Evolutionary conservation across 2,797 vertebrate species (phyloP).

Genomic region (Tarsius wallacei): DNA sequence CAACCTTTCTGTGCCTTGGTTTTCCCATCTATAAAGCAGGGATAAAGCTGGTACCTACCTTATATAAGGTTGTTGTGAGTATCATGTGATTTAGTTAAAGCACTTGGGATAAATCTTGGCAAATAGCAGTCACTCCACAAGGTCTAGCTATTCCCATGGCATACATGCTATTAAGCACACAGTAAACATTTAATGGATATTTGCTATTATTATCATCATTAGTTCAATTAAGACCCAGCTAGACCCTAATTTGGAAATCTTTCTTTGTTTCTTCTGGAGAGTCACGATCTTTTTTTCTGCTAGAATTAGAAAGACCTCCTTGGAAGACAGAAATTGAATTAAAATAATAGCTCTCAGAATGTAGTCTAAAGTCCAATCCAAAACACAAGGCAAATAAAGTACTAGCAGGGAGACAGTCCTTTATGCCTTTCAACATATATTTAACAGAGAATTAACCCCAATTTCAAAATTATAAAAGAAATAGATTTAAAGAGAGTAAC

Average conservation of each 20-base stretch:
- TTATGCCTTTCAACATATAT: not conserved
- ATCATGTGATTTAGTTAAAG: not conserved
- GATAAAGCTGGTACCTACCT: not conserved
- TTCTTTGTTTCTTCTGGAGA: not conserved
- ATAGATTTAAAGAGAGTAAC: not conserved
- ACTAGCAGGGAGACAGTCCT: not conserved
- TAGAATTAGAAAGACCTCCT: conserved; percentile 46
- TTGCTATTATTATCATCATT: conserved; percentile 52
- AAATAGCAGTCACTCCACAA: not conserved
- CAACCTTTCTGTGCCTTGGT: not conserved
- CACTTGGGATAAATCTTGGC: not conserved
- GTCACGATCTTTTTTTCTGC: not conserved
- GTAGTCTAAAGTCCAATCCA: not conserved
- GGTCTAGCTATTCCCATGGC: not conserved
- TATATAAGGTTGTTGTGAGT: not conserved
- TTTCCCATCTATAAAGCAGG: not conserved
- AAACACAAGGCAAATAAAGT: not conserved
- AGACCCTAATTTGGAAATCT: conserved; percentile 49
- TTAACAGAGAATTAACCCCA: conserved; percentile 16
- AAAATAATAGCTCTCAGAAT: conserved; percentile 59
- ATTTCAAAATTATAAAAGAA: conserved; percentile 43
- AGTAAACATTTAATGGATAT: not conserved
- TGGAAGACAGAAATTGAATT: conserved; percentile 50
- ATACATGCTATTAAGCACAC: not conserved
- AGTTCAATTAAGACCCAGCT: conserved; percentile 60